Percentiles rank a stretch among this genome's conserved stretches.
Conservation (phyloP, 2,797 vertebrate genomes). For the Alosa sapidissima region DNA sequence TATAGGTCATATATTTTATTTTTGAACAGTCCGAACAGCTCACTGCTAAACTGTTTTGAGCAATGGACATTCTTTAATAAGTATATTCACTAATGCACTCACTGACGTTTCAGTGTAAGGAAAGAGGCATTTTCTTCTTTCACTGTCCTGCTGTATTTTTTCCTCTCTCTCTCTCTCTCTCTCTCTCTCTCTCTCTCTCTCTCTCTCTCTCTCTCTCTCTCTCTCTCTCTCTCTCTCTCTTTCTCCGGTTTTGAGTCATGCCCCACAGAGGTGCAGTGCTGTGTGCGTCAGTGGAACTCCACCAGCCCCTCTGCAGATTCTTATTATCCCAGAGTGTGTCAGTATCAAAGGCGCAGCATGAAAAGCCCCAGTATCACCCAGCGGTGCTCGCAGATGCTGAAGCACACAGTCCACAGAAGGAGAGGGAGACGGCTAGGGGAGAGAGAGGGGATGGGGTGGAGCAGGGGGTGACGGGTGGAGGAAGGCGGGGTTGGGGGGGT, state of each 20-base stretch:
- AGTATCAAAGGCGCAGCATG: background rate
- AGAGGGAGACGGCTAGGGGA: background rate
- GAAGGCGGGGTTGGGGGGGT: background rate
- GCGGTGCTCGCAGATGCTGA: background rate
- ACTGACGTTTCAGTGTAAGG: background rate
- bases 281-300: background rate
- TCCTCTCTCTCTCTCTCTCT: background rate
- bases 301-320: background rate
- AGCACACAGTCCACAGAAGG: background rate
- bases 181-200: background rate
- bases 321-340: background rate
- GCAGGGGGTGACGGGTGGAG: background rate
- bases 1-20: no score
- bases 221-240: background rate
- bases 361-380: background rate
- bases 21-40: background rate
- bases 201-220: background rate
- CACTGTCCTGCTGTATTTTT: background rate
- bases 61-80: background rate
- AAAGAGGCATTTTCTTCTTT: background rate
- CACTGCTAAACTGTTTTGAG: background rate
- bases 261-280: conserved; percentile 7
- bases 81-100: background rate
- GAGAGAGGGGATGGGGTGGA: background rate
- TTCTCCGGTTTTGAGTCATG: background rate